Evolutionary conservation across 1,140 invertebrate species (phyloP).

Genomic region (Drosophila leontia): DNA sequence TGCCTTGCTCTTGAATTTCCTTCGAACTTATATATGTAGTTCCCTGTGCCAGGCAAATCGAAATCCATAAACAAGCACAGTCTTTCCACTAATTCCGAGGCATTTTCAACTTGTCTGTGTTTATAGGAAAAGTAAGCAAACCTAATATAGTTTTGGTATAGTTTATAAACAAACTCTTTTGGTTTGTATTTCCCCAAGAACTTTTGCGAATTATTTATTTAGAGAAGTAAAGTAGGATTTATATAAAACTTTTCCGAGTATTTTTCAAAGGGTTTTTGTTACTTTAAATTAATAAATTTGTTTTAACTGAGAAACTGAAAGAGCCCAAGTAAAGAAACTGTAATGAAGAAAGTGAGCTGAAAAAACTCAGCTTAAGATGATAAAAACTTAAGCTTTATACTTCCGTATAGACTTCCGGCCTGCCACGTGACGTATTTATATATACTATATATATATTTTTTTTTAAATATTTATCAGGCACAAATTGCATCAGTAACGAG

Average conservation of each 20-base stretch:
- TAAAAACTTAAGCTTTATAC: background rate
- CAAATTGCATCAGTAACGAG: conserved; percentile 27
- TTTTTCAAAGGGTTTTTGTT: background rate
- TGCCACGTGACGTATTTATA: conserved; percentile 16
- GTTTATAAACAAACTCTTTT: background rate
- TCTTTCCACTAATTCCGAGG: background rate
- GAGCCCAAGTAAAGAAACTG: background rate
- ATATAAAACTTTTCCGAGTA: too few relatives aligned
- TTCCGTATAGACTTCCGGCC: conserved; percentile 33
- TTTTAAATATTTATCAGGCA: conserved; percentile 7
- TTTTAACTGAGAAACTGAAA: background rate
- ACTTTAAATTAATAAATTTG: background rate
- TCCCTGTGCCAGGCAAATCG: background rate
- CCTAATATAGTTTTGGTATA: background rate
- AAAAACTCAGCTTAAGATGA: background rate
- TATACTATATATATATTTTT: background rate
- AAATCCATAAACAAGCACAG: background rate
- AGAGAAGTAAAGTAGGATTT: background rate
- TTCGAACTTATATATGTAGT: background rate
- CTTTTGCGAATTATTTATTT: background rate
- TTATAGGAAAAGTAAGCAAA: conserved; percentile 1
- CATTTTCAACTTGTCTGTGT: background rate
- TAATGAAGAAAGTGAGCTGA: background rate
- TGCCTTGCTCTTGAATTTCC: conserved; percentile 9
- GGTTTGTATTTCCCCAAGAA: background rate